phyloP scores from a whole-genome alignment of 2,797 vertebrate species.

The Smutsia temminckii region DNA sequence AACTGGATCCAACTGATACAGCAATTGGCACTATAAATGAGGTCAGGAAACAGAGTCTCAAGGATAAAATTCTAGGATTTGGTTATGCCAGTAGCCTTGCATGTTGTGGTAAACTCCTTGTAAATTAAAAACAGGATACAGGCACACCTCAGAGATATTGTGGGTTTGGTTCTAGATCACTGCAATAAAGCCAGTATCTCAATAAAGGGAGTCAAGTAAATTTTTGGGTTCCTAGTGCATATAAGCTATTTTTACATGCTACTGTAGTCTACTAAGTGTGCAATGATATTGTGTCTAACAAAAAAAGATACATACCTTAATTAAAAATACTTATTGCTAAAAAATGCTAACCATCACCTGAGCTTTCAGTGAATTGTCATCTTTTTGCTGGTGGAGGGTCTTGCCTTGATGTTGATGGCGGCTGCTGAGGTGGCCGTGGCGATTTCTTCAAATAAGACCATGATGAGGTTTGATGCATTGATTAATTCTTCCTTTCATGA shows the following conservation, averaged over 20 bases:
- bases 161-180: background rate
- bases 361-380: background rate
- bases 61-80: background rate
- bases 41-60: background rate
- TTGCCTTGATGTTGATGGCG: background rate
- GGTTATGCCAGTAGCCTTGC: background rate
- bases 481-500: too few species aligned
- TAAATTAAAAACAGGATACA: slow-evolving; percentile 11
- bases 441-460: background rate
- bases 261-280: background rate
- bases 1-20: background rate
- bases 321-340: background rate
- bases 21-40: background rate
- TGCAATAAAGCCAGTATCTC: background rate
- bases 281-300: background rate
- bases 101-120: background rate
- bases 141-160: background rate
- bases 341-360: background rate
- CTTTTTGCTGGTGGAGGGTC: background rate
- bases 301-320: background rate
- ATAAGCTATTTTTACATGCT: background rate
- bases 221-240: background rate
- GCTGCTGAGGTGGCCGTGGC: background rate
- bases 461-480: background rate
- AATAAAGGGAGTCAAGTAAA: background rate